These are phyloP conservation scores for Bucco capensis DNA, from an alignment of 2,113 vertebrate species.

Conservation along the genomic window DNA sequence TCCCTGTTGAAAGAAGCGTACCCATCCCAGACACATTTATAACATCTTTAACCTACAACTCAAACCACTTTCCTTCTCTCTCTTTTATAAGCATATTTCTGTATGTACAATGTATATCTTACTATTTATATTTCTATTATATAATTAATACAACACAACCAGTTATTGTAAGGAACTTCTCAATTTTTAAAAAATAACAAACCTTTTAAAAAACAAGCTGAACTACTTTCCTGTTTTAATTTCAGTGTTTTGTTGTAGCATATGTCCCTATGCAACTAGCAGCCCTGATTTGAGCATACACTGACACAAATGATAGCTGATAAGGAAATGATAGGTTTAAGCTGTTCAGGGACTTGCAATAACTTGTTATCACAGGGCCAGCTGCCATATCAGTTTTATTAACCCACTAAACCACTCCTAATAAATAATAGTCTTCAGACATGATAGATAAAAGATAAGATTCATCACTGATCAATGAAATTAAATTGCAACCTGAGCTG, in stretches of 20 bases:
- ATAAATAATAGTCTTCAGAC: conserved; percentile 79
- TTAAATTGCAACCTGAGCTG: conserved; percentile 74
- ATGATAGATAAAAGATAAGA: conserved; percentile 72
- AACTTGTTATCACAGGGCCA: conserved; percentile 75
- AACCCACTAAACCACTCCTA: conserved; percentile 81
- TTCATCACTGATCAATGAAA: conserved; percentile 73
- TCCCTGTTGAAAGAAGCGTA: background rate
- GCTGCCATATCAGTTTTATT: conserved; percentile 83
- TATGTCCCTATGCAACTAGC: conserved; percentile 69
- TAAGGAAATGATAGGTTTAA: conserved; percentile 83
- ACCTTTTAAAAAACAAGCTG: background rate
- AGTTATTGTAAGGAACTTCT: background rate
- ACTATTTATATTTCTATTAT: background rate
- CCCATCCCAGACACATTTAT: background rate
- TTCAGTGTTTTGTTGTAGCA: conserved; percentile 68
- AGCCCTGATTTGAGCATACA: conserved; percentile 73
- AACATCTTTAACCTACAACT: background rate
- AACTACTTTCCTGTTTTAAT: conserved; percentile 11
- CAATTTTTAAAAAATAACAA: background rate
- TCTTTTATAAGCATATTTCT: background rate
- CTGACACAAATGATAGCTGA: conserved; percentile 76
- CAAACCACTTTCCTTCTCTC: background rate
- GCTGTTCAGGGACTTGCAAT: conserved; percentile 79
- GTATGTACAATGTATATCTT: background rate
- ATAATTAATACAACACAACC: background rate